Percentiles rank a stretch among this genome's conserved stretches.
Conservation (phyloP, 2,888 invertebrate species). For the Hydropsyche betteni region DNA sequence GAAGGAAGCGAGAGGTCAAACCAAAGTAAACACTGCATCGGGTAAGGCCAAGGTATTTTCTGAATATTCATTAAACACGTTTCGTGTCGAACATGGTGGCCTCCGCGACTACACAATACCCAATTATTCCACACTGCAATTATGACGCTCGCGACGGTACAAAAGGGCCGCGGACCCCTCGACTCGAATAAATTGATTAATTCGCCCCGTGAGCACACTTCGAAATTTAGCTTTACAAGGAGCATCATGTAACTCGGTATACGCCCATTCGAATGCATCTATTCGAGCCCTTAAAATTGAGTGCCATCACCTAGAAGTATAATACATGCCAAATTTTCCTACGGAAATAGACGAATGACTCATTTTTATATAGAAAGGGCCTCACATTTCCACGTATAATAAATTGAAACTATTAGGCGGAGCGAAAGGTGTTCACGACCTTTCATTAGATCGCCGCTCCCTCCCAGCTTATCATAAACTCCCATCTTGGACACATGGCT, state of each 20-base stretch:
- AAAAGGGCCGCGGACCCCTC: slow-evolving; percentile 18
- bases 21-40: not conserved
- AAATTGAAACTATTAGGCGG: slow-evolving; percentile 16
- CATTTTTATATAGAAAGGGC: not conserved
- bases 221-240: slow-evolving; percentile 42
- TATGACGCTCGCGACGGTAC: slow-evolving; percentile 21
- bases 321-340: not conserved
- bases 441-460: slow-evolving; percentile 31
- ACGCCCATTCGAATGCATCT: slow-evolving; percentile 22
- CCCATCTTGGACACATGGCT: slow-evolving; percentile 25
- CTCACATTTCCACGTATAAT: not conserved
- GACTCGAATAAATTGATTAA: slow-evolving; percentile 41
- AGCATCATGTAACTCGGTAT: not conserved
- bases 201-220: slow-evolving; percentile 42
- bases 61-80: slow-evolving; percentile 16
- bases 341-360: no score
- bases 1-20: no score
- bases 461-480: slow-evolving; percentile 13
- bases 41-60: slow-evolving; percentile 9
- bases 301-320: no score
- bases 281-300: not conserved
- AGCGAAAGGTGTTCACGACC: slow-evolving; percentile 23
- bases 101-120: slow-evolving; percentile 22
- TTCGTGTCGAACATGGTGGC: slow-evolving; percentile 14
- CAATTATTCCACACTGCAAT: slow-evolving; percentile 37